Conservation (phyloP, 37 sponge, comb jelly and placozoan genomes). For the Cliona cf. orientalis region DNA sequence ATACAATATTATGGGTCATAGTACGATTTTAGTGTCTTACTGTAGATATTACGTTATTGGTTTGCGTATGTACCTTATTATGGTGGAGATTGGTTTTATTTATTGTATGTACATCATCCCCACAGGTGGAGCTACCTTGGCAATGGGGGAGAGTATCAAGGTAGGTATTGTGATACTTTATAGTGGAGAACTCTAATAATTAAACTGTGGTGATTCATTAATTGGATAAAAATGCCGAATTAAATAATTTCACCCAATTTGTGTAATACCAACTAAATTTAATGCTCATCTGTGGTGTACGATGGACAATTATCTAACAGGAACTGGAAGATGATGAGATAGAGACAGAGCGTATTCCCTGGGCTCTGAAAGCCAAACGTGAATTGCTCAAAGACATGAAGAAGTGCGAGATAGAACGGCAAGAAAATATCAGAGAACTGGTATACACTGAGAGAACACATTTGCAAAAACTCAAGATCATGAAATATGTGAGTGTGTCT, state of each 20-base stretch:
- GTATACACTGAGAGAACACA: conserved; percentile 89
- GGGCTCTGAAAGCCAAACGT: conserved; percentile 44
- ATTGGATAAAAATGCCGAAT: too few relatives aligned
- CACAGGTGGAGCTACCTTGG: too few relatives aligned
- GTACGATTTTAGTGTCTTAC: too few relatives aligned
- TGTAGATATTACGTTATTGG: too few relatives aligned
- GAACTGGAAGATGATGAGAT: conserved; percentile 66
- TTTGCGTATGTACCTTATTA: neutral
- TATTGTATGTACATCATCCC: neutral
- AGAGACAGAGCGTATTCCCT: conserved; percentile 55
- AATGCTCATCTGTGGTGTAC: too few relatives aligned
- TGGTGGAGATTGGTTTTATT: neutral
- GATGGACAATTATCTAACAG: neutral
- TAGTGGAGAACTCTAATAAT: too few relatives aligned
- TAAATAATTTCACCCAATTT: too few relatives aligned
- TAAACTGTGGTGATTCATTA: too few relatives aligned
- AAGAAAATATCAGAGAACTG: conserved; percentile 82
- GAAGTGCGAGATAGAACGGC: conserved; percentile 61
- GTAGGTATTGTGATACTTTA: too few relatives aligned
- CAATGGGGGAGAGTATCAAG: too few relatives aligned
- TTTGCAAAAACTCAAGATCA: conserved; percentile 80
- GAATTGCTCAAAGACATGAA: conserved; percentile 61
- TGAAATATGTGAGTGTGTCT: conserved; percentile 66
- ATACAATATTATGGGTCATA: too few relatives aligned
- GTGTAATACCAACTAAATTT: too few relatives aligned